Conservation (phyloP, 2,888 invertebrate species). For the Acleris literana region DNA sequence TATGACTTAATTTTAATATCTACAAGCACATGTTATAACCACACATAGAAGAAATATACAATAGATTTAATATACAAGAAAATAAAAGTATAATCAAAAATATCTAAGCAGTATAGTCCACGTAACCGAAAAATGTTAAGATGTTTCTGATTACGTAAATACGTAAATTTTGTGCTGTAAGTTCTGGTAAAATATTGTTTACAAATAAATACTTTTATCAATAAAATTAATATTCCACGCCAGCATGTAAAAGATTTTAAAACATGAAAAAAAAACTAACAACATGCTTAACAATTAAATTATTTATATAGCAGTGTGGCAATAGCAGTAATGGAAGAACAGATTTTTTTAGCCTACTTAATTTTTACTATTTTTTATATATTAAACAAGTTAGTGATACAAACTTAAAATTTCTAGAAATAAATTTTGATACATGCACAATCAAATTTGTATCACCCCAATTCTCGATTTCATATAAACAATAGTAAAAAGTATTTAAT, state of each 20-base stretch:
- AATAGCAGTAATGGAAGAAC: conserved; percentile 67
- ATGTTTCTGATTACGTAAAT: too few relatives aligned
- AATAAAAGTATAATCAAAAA: not conserved
- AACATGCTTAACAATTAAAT: not conserved
- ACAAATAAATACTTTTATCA: too few relatives aligned
- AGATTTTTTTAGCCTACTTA: conserved; percentile 38
- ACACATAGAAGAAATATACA: conserved; percentile 7
- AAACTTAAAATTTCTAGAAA: too few relatives aligned
- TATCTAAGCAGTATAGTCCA: not conserved
- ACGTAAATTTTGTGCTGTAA: too few relatives aligned
- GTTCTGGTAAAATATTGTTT: too few relatives aligned
- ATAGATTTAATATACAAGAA: not conserved
- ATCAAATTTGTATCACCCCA: too few relatives aligned
- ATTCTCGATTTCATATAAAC: not conserved
- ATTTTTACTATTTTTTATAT: conserved; percentile 25
- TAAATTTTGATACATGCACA: too few relatives aligned
- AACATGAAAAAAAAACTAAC: not conserved
- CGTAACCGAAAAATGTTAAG: too few relatives aligned
- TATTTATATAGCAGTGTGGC: conserved; percentile 16
- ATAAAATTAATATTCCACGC: too few relatives aligned
- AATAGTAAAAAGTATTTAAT: not conserved
- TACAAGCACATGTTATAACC: conserved; percentile 55
- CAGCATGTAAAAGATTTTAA: too few relatives aligned
- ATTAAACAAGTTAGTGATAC: too few relatives aligned
- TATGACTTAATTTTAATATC: conserved; percentile 66